Percentiles rank a stretch among this genome's conserved stretches.
Evolutionary conservation across 2,888 invertebrate species (phyloP).

Genomic region (Eledona agricola): DNA sequence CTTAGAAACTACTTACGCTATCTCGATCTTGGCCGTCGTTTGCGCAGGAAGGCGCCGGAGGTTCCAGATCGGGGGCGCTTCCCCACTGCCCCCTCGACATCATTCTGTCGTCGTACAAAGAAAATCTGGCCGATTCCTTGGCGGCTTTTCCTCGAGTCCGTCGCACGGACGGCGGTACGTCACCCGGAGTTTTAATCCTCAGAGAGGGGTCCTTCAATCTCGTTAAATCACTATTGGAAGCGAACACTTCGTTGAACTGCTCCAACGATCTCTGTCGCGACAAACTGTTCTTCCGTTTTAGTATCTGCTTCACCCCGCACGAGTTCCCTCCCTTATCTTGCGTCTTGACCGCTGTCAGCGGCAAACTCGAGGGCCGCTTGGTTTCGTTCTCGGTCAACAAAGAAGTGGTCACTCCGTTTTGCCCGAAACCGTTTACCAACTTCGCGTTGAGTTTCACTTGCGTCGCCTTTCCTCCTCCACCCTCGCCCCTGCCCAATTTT

Average conservation of each 20-base stretch:
- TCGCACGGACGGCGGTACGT: slow-evolving; percentile 80
- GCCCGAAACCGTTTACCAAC: slow-evolving; percentile 63
- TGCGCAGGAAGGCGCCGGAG: slow-evolving; percentile 45
- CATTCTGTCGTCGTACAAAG: slow-evolving; percentile 88
- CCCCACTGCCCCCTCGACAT: slow-evolving; percentile 70
- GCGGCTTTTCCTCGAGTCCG: slow-evolving; percentile 74
- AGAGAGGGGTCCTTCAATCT: slow-evolving; percentile 78
- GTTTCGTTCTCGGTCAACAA: slow-evolving; percentile 54
- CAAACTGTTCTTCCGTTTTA: slow-evolving; percentile 60
- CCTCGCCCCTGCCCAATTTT: slow-evolving; percentile 40
- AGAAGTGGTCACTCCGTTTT: slow-evolving; percentile 64
- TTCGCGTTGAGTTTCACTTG: slow-evolving; percentile 68
- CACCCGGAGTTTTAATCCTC: slow-evolving; percentile 83
- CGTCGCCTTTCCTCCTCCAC: slow-evolving; percentile 60
- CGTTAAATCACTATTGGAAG: slow-evolving; percentile 72
- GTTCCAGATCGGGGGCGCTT: slow-evolving; percentile 61
- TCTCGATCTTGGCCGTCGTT: slow-evolving; percentile 56
- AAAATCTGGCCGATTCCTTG: slow-evolving; percentile 72
- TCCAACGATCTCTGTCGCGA: slow-evolving; percentile 76
- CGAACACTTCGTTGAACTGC: slow-evolving; percentile 79
- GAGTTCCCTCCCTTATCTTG: slow-evolving; percentile 46
- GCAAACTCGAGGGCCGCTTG: slow-evolving; percentile 62
- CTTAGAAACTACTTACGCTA: slow-evolving; percentile 63
- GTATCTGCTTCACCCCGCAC: slow-evolving; percentile 59
- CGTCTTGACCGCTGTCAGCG: slow-evolving; percentile 55